Base-by-base conservation (phyloP, 2,888 invertebrate species). In the Cephus spinipes region DNA sequence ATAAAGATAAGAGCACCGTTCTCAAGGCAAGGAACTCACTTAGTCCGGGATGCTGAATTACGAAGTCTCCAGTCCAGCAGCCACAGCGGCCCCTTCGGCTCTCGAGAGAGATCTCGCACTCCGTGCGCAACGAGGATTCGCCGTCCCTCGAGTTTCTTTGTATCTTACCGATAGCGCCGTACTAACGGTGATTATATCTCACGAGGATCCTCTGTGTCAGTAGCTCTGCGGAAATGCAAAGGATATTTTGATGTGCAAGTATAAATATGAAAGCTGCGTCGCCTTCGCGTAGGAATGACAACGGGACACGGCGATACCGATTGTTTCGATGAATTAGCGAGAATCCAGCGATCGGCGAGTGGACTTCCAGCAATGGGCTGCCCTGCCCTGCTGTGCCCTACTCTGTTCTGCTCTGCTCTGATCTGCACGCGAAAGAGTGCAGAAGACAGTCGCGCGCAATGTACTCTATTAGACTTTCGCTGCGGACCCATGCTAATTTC, bases 401-500 rank as follows among this genome's bases (percentile, higher is more conserved):
- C n/a, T n/a, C n/a, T n/a, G n/a, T n/a, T n/a, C 35, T 2, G 34
- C 1, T 34, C 2, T 0, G 34, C 3, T 1, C 36, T 1, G 12
- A 1, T 23, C 23, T 23, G 23, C 23, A 9, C 55, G 23, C 23
- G 0, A 55, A 55, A 9, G 9, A 55, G 55, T 23, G 9, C 23
- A 9, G 2, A 9, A 55, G 55, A 55, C 0, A 4, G 40, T 23
- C 23, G 40, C 40, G 40, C 55, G 6, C 55, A 55, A 55, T 9
- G 55, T 9, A 2, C 55, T 55, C 23, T 9, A 23, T 23, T 55
- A 23, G 23, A 55, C 55, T 55, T 55, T 55, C 55, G 55, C 55
- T 55, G 3, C 75, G 74, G 81, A 81, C 82, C 82, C 79, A 83
- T 84, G 85, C 81, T 84, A 83, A 87, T 87, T 87, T 86, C 85